These are phyloP conservation scores for Hirtodrosophila histrioides DNA, from an alignment of 2,888 invertebrate genomes.

Conservation along the genomic window DNA sequence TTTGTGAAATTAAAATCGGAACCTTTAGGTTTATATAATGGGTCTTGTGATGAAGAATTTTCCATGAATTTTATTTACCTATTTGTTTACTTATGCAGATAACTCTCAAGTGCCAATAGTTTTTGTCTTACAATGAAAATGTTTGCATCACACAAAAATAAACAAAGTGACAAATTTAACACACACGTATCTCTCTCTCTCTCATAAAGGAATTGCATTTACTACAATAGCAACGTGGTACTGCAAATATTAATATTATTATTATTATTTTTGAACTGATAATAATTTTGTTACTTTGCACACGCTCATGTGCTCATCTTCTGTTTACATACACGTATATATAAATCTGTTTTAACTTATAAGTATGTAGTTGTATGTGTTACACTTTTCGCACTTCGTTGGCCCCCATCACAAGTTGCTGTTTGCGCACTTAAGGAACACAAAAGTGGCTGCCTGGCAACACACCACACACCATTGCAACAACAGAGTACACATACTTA, in stretches of 20 bases:
- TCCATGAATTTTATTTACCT: too few relatives aligned
- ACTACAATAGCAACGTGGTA: not conserved
- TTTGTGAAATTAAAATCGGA: constrained; percentile 12
- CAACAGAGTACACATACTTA: too few relatives aligned
- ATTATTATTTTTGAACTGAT: constrained; percentile 14
- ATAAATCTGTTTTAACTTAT: constrained; percentile 28
- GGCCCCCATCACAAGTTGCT: constrained; percentile 38
- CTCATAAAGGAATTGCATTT: not conserved
- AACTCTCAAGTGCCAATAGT: too few relatives aligned
- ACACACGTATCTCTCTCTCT: constrained; percentile 4
- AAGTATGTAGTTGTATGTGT: not conserved
- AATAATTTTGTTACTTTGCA: constrained; percentile 18
- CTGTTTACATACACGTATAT: constrained; percentile 25
- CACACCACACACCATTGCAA: too few relatives aligned
- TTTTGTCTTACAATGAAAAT: constrained; percentile 5
- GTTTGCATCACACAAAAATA: constrained; percentile 9
- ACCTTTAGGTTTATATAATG: not conserved
- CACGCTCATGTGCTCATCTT: constrained; percentile 19
- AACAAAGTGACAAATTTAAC: constrained; percentile 20
- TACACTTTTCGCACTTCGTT: constrained; percentile 53
- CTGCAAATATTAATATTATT: constrained; percentile 1
- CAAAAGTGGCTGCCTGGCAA: constrained; percentile 9
- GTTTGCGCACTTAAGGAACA: constrained; percentile 37
- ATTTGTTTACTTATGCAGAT: not conserved
- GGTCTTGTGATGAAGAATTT: too few relatives aligned